phyloP scores from a whole-genome alignment of 2,888 invertebrate genomes.

The Yponomeuta cagnagella region DNA sequence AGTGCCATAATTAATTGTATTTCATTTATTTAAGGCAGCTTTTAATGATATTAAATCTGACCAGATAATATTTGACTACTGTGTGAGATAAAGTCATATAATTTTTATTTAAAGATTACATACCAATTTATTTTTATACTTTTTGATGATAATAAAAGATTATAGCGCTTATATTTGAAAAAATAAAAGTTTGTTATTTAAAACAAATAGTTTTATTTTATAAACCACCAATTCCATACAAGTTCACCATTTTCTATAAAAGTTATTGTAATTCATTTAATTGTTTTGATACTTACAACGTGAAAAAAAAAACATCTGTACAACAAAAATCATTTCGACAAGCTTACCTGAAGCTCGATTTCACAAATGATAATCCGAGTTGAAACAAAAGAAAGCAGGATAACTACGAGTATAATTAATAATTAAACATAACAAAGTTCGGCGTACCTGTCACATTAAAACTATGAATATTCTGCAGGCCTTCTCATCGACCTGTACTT shows the following conservation, averaged over 20 bases:
- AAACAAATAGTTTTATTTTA: slow-evolving; percentile 3
- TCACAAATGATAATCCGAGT: not conserved
- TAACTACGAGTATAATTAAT: too few species aligned
- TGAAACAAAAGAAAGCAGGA: too few species aligned
- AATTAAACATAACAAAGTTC: too few species aligned
- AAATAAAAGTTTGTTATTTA: not conserved
- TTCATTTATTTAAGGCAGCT: not conserved
- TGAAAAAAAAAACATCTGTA: not conserved
- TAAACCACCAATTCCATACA: not conserved
- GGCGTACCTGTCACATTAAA: too few species aligned
- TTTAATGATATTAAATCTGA: not conserved
- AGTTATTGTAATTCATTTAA: not conserved
- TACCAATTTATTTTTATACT: too few species aligned
- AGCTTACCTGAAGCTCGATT: not conserved
- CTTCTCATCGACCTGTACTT: not conserved
- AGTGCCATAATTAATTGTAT: not conserved
- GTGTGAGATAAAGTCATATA: too few species aligned
- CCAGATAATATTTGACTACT: too few species aligned
- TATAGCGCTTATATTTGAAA: not conserved
- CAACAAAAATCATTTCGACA: not conserved
- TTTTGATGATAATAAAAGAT: too few species aligned
- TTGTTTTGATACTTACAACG: not conserved
- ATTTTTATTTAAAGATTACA: too few species aligned
- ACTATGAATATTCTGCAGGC: not conserved
- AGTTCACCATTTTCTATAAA: not conserved